Conservation (phyloP, 2,797 vertebrate genomes). For the Sebastes oblongus region DNA sequence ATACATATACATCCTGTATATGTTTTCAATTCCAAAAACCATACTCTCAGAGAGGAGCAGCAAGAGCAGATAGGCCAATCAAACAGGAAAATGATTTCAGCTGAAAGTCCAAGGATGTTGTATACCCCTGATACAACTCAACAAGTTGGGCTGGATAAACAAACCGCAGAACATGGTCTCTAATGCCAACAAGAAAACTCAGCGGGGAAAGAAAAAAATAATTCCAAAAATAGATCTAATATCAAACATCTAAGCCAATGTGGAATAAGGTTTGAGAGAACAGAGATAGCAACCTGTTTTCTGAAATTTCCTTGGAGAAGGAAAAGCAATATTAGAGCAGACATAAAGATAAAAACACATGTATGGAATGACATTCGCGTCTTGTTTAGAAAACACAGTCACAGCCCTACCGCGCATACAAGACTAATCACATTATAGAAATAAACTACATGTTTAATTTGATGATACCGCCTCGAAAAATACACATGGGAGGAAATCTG, state of each 20-base stretch:
- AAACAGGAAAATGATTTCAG: constrained; percentile 29
- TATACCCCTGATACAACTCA: constrained; percentile 41
- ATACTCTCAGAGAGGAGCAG: neutral
- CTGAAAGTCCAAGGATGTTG: constrained; percentile 33
- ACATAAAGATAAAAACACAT: neutral
- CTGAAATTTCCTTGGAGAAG: neutral
- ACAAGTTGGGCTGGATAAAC: constrained; percentile 34
- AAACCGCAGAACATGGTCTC: constrained; percentile 16
- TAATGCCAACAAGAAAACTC: constrained; percentile 2
- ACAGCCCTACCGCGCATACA: neutral
- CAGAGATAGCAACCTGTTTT: neutral
- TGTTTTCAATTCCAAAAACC: neutral
- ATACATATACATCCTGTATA: neutral
- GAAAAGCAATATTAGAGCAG: neutral
- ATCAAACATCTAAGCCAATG: neutral
- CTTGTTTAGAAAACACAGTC: neutral
- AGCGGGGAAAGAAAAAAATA: neutral
- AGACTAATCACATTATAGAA: neutral
- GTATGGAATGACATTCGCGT: neutral
- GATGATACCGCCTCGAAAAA: neutral
- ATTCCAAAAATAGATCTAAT: neutral
- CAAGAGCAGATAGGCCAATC: constrained; percentile 6
- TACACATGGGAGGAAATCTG: constrained; percentile 14
- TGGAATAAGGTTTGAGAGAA: neutral
- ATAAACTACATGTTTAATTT: neutral